Base-by-base conservation (phyloP, 2,888 invertebrate genomes). In the Eilema depressum region DNA sequence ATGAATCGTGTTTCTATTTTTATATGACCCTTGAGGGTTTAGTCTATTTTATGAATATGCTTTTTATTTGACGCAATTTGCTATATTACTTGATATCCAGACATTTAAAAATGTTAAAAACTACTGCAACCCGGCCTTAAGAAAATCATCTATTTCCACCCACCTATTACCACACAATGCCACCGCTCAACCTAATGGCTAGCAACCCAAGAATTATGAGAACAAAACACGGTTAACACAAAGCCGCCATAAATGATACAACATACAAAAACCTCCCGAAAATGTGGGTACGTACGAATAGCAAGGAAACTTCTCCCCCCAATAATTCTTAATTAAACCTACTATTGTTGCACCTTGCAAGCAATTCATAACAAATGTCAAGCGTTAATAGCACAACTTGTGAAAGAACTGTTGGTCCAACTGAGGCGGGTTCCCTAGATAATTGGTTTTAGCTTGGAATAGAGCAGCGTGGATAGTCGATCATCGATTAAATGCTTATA, bases 321-420 rank as follows among this genome's bases (percentile, higher is more conserved):
- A 84, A 88, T 89, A 84, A 88, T 87, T 89, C 90, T 92, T 91
- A 92, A 93, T 92, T 90, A 91, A 90, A 86, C 77, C 81, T 74
- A 86, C 88, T 80, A 88, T 92, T 93, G 92, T 93, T 93, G 92
- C 91, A 92, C 88, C 89, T 91, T 87, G 86, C 90, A 86, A 77
- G 85, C 87, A 84, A 91, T 92, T 91, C 89, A 91, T 92, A 92
- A 91, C 90, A 88, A 90, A 86, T 89, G 91, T 85, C 89, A 88
- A 85, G 83, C 86, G 88, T 85, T 91, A 91, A 91, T 89, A 87
- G 87, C 84, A 80, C 72, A 89, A 90, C 86, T 91, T 89, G 86
- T 81, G 85, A 83, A 88, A 86, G 82, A 85, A 84, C 84, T 79
- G 84, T 80, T 61, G 84, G 84, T 81, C 83, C 82, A 81, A 83